Percentiles rank a stretch among this genome's conserved stretches.
phyloP scores from a whole-genome alignment of 2,888 invertebrate genomes.

The Eucera pruinosa region DNA sequence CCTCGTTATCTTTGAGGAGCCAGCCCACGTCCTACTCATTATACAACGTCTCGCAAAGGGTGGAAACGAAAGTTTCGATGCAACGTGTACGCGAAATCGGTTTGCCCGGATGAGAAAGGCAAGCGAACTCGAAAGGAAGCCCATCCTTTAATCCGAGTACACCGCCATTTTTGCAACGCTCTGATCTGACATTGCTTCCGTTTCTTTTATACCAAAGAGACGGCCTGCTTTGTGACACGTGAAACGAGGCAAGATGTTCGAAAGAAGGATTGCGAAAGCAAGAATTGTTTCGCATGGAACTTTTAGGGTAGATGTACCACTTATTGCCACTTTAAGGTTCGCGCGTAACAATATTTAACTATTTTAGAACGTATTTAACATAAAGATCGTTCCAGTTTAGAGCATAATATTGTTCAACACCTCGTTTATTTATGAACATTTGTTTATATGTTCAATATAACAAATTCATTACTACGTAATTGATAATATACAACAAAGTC shows the following conservation, averaged over 20 bases:
- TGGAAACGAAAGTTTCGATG: slow-evolving; percentile 32
- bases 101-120: slow-evolving; percentile 30
- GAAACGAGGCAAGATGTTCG: too few species aligned
- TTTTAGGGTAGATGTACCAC: too few species aligned
- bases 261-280: slow-evolving; percentile 20
- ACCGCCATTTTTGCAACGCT: not conserved
- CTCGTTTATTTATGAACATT: too few species aligned
- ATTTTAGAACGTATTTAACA: too few species aligned
- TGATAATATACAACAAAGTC: too few species aligned
- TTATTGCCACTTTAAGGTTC: too few species aligned
- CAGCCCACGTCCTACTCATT: slow-evolving; percentile 49
- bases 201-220: slow-evolving; percentile 18
- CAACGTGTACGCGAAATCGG: slow-evolving; percentile 37
- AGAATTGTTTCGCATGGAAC: not conserved
- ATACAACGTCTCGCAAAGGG: slow-evolving; percentile 29
- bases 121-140: slow-evolving; percentile 7
- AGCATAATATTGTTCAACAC: too few species aligned
- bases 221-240: slow-evolving; percentile 10
- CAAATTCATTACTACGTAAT: too few species aligned
- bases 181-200: not conserved
- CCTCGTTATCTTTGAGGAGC: slow-evolving; percentile 72
- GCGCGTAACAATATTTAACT: too few species aligned
- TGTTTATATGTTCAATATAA: too few species aligned
- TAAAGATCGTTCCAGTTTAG: too few species aligned
- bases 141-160: not conserved